Conservation (phyloP, 2,797 vertebrate species). For the Gobio occitaniae region DNA sequence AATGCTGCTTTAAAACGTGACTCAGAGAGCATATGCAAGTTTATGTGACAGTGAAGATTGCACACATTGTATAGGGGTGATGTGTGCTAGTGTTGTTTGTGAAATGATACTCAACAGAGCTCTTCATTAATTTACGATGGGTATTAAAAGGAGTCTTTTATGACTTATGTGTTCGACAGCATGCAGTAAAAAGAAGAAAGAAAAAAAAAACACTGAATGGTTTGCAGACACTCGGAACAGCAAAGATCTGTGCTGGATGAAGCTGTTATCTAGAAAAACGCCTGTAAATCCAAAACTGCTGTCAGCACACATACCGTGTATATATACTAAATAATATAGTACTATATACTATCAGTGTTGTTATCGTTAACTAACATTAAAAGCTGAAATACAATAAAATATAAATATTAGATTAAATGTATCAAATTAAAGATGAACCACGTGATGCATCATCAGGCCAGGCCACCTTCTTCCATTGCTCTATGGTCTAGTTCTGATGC, state of each 20-base stretch:
- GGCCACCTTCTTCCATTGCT: too few relatives aligned
- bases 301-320: neutral
- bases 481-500: too few relatives aligned
- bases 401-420: neutral
- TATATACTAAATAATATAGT: neutral
- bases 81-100: conserved; percentile 10
- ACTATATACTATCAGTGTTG: neutral
- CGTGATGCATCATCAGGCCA: too few relatives aligned
- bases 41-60: conserved; percentile 1
- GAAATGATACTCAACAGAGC: neutral
- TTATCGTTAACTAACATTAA: too few relatives aligned
- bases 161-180: conserved; percentile 2
- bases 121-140: conserved; percentile 26
- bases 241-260: conserved; percentile 1
- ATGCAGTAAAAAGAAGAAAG: too few relatives aligned
- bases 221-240: neutral
- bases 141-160: conserved; percentile 7
- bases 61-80: neutral
- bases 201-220: neutral
- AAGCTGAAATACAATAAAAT: neutral
- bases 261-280: neutral
- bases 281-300: conserved; percentile 23
- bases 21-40: neutral
- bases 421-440: too few relatives aligned
- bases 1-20: conserved; percentile 24